Percentiles rank a stretch among this genome's conserved stretches.
Conservation (phyloP, 2,113 vertebrate genomes). For the Salvelinus alpinus region DNA sequence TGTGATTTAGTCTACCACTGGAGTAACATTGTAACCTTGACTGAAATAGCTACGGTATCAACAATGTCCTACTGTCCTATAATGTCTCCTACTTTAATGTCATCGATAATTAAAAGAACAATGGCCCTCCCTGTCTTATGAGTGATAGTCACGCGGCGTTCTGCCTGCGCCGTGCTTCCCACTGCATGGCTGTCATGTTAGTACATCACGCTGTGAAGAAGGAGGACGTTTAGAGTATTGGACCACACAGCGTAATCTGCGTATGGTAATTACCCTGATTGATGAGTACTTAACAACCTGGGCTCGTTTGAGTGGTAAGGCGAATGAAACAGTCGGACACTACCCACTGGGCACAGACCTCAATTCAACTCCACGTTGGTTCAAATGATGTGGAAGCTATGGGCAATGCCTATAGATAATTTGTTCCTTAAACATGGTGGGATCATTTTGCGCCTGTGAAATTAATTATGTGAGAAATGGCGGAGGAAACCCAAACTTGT, state of each 20-base stretch:
- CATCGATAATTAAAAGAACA: neutral
- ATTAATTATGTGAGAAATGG: no score
- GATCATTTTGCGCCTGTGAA: no score
- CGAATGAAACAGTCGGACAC: no score
- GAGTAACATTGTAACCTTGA: neutral
- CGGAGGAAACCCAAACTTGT: no score
- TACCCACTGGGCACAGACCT: no score
- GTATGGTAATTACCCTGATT: neutral
- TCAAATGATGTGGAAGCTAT: no score
- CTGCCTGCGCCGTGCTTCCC: slow-evolving; percentile 69
- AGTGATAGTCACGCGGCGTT: slow-evolving; percentile 22
- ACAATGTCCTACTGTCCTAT: neutral
- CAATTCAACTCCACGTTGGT: no score
- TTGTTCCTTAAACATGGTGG: no score
- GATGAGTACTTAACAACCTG: neutral
- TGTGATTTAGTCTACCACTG: neutral
- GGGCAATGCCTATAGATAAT: no score
- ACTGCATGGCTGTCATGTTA: slow-evolving; percentile 67
- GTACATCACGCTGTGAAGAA: slow-evolving; percentile 27
- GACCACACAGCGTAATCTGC: neutral
- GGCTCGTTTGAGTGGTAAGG: no score
- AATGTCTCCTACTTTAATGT: neutral
- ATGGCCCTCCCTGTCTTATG: slow-evolving; percentile 25
- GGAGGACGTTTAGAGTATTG: neutral
- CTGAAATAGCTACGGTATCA: neutral